Evolutionary conservation across 2,113 vertebrate species (phyloP).

Genomic region (Anguilla rostrata): DNA sequence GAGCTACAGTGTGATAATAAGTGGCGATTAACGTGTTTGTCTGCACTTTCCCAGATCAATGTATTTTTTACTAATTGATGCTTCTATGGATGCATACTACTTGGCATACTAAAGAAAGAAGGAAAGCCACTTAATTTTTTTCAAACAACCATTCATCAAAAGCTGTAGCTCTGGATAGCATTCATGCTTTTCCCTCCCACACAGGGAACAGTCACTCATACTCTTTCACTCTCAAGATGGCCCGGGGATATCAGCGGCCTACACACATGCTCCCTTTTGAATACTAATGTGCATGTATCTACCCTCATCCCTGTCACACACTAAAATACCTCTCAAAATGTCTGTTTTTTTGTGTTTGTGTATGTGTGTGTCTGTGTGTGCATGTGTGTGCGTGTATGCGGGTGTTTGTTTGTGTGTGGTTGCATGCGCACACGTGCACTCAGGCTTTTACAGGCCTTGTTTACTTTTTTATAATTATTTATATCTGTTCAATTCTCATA

Average conservation of each 20-base stretch:
- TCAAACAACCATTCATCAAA: constrained; percentile 32
- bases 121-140: constrained; percentile 38
- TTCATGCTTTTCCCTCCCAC: constrained; percentile 46
- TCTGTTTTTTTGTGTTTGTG: not conserved
- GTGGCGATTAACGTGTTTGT: no score
- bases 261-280: constrained; percentile 40
- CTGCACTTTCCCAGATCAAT: no score
- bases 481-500: no score
- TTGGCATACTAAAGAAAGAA: constrained; percentile 10
- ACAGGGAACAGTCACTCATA: constrained; percentile 47
- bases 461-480: no score
- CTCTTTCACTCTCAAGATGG: constrained; percentile 39
- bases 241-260: constrained; percentile 29
- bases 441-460: no score
- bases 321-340: not conserved
- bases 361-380: not conserved
- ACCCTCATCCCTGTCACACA: not conserved
- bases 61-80: no score
- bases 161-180: constrained; percentile 36
- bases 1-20: no score
- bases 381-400: no score
- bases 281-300: not conserved
- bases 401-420: no score
- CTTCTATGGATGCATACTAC: no score
- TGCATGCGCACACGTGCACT: no score